Base-by-base conservation (phyloP, 2,888 invertebrate genomes). In the Uropetala carovei region DNA sequence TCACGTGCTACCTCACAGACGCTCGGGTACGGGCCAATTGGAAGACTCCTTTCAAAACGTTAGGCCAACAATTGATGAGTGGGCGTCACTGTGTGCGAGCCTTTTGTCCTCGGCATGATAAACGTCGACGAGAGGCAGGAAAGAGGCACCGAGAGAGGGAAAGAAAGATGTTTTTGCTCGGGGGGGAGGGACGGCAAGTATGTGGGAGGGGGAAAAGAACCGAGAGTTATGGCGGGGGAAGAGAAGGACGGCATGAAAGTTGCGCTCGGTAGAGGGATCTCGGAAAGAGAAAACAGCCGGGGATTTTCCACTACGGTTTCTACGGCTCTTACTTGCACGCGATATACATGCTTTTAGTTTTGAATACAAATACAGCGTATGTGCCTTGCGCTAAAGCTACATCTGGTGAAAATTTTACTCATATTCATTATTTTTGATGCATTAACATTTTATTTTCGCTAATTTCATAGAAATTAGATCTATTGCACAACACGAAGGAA, bases 41-140 rank as follows among this genome's bases (percentile, higher is more conserved):
- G 3, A 18, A 11, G 18, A 0, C 14, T 18, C 18, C 64, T 89
- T 43, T 27, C 89, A 43, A 18, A 43, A 3, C 64, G 11, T 1
- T 60, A 27, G 64, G 16, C 86, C 86, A 27, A n/a, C 60, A 64
- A 60, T 43, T 89, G 89, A 89, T 64, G 89, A 89, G 89, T 89
- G 89, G 89, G 89, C 89, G 89, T 64, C 30, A 30, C 89, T 64
- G 43, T 18, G 60, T n/a, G 64, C 27, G 64, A 30, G 86, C 89
- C 89, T 43, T 89, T 89, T 89, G 89, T 89, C 64, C 89, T 60
- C 89, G 43, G 56, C 89, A 18, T 89, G 89, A 89, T 89, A 89
- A 64, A 89, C 89, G 27, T 64, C 89, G 60, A 30, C 27, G 89
- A 83, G 83, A 57, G 83, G 83, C 83, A 83, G 68, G 89, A 68